Evolutionary conservation across 2,797 vertebrate species (phyloP), one percentile per base, ranked within the genome.

Genomic region (Cyprinella venusta): DNA sequence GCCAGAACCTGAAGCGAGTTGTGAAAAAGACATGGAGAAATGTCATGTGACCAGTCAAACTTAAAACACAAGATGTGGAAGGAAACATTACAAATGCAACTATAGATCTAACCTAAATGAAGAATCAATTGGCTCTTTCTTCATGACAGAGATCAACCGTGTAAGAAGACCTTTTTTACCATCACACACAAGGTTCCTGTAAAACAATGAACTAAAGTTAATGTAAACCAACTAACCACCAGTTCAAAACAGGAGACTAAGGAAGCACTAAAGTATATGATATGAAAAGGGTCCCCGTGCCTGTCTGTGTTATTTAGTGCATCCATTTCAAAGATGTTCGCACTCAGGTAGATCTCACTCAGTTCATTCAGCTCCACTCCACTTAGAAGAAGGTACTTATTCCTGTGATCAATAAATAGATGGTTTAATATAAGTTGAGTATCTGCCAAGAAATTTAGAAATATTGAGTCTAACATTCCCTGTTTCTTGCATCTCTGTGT

Each of bases 271-370:
- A 56, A 77, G 5, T 6, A 56, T 48, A 21, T 15, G 16, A 24
- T 5, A 64, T 13, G 2, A 54, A 21, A 16, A 54, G 19, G 8
- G 18, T 40, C 40, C 24, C 12, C 61, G 19, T 54, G 9, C 96
- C 96, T 95, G 94, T 99, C 98, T 1, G 98, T 99, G 94, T 99
- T 99, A 85, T 97, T 95, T 84, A 99, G 94, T 0, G 98, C 98
- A 85, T 99, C 98, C n/a, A 99, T 97, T 83, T 99, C 98, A 0
- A 98, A 97, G 91, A 99, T 98, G 92, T 99, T 98, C 36, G 98
- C 98, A 92, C 98, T 99, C 85, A 98, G 94, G 67, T 98, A 99
- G 90, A 99, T 99, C 61, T 97, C 97, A 88, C 97, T 98, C 81
- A 99, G 95, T 86, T 99, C 98, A 10, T 98, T 98, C 69, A 99